These are phyloP conservation scores for Eubasilissa regina DNA, from an alignment of 1,140 invertebrate species.

Conservation along the genomic window DNA sequence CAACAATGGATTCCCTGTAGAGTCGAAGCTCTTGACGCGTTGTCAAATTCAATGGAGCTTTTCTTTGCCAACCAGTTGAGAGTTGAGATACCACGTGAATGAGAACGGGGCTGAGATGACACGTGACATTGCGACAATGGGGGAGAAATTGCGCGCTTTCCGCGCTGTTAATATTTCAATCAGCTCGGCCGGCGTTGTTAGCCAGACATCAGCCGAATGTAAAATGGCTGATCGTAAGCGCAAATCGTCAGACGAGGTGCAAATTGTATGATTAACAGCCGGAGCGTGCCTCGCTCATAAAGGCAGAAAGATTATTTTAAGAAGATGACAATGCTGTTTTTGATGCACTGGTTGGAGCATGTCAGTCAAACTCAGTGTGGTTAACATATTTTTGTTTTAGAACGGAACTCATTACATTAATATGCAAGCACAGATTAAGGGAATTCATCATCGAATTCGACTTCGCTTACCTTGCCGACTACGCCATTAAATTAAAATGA, in stretches of 20 bases:
- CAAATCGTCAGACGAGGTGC: background rate
- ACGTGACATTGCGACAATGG: background rate
- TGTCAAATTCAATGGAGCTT: background rate
- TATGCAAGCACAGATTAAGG: background rate
- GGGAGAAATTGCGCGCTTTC: conserved; percentile 2
- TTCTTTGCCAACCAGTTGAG: background rate
- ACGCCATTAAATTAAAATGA: background rate
- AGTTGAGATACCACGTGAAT: background rate
- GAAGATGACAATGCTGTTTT: background rate
- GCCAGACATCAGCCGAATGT: background rate
- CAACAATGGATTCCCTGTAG: background rate
- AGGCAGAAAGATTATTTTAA: background rate
- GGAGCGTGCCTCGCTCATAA: no score
- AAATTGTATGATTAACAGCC: background rate
- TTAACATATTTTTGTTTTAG: background rate
- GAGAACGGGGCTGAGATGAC: background rate
- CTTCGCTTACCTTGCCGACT: no score
- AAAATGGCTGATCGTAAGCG: background rate
- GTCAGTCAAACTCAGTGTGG: background rate
- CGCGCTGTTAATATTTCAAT: conserved; percentile 5
- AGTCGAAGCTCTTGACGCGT: conserved; percentile 1
- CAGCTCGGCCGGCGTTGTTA: background rate
- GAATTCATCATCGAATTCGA: background rate
- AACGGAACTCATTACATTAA: background rate
- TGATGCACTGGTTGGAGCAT: background rate